Evolutionary conservation across 30 jellyfish, hydroid and myxozoan species (phyloP), one percentile per base, ranked within the genome.

Genomic region (Cassiopea andromeda): DNA sequence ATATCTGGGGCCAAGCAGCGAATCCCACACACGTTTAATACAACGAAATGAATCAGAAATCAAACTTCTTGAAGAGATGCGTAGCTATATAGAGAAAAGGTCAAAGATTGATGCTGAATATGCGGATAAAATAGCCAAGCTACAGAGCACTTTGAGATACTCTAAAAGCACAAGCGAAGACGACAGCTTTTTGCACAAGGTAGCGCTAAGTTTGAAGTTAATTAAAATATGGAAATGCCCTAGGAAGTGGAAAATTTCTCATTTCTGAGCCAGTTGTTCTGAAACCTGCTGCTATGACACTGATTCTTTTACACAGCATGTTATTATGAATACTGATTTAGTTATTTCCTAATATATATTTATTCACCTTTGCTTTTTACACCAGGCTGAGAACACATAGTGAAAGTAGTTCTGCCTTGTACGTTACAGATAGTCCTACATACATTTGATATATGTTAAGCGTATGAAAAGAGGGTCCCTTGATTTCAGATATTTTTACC

Each of bases 131-230:
- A 61, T 94, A 2, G 58, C 75, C 89, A 94, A 85, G 78, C 74
- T 94, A 46, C 83, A 77, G 44, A 95, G 79, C 48, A 82, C 19
- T 12, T 69, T 64, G 27, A 80, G 72, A 57, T 58, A 48, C 44
- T 85, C 57, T 77, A 67, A 49, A 19, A 83, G 44, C 8, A 58
- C 95, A 2, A 46, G 48, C 38, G 89, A 44, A 4, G 80, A 84
- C 43, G 83, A 78, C 38, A 86, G 98, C 19, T 85, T 85, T 1
- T 12, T 94, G 7, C 96, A 94, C 50, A 94, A 89, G 94, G 98
- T 94, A 85, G 2, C 46, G 10, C 44, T 49, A 43, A 13, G 49
- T 10, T 54, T 54, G 10, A 54, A 3, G 12, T 6, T 54, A 10
- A 27, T 27, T 27, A 27, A 27, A 27, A 27, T 27, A 27, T 27